These are phyloP conservation scores for Paramuricea clavata DNA, from an alignment of 92 coral and sea anemone genomes.

Conservation along the genomic window DNA sequence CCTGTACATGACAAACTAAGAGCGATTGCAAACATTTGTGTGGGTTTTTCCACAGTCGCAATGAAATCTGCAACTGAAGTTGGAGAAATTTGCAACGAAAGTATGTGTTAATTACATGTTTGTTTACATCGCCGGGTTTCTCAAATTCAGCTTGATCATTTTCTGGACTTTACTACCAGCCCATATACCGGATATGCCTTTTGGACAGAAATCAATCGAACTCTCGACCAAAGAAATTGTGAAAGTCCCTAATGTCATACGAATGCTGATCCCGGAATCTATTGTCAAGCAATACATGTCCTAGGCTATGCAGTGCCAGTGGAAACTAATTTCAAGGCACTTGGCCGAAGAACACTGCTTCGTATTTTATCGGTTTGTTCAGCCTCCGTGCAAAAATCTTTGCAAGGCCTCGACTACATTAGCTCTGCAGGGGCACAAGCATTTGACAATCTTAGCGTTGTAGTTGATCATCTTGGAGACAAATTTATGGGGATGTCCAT, in stretches of 20 bases:
- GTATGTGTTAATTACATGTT: too few species aligned
- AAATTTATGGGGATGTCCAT: slow-evolving; percentile 45
- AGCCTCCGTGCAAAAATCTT: slow-evolving; percentile 64
- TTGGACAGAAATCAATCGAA: slow-evolving; percentile 53
- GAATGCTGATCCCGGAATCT: too few species aligned
- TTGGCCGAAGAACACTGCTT: slow-evolving; percentile 60
- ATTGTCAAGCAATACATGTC: too few species aligned
- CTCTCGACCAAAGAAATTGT: slow-evolving; percentile 51
- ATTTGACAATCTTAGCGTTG: slow-evolving; percentile 65
- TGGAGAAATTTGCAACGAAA: too few species aligned
- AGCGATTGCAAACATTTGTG: too few species aligned
- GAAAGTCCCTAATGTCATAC: too few species aligned
- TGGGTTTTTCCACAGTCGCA: too few species aligned
- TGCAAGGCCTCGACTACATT: slow-evolving; percentile 71
- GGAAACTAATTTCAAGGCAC: too few species aligned
- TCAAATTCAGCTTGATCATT: slow-evolving; percentile 74
- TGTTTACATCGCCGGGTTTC: too few species aligned
- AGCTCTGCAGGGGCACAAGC: slow-evolving; percentile 63
- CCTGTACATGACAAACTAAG: too few species aligned
- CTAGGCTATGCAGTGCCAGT: too few species aligned
- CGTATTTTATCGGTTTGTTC: slow-evolving; percentile 61
- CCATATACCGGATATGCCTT: slow-evolving; percentile 72
- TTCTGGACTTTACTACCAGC: slow-evolving; percentile 67
- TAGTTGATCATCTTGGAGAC: slow-evolving; percentile 49
- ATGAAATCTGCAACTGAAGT: too few species aligned